A percentile compares a stretch with the other conserved stretches of the same genome.
phyloP scores from a whole-genome alignment of 92 coral and sea anemone genomes.

The Anthopleura xanthogrammica region DNA sequence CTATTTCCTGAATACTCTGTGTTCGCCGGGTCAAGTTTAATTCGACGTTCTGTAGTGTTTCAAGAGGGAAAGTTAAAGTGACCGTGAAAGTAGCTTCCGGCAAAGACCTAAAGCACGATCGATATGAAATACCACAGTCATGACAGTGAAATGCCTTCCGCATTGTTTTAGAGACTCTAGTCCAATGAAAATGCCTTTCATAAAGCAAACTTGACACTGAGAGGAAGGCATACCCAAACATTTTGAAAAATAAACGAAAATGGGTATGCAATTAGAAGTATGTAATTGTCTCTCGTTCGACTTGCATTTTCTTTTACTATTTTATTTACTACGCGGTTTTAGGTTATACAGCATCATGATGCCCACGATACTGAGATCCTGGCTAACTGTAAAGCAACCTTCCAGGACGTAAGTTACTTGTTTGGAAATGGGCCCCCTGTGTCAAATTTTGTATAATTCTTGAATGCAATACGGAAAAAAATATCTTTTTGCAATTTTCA shows the following conservation, averaged over 20 bases:
- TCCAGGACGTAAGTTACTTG: neutral
- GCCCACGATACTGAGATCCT: conserved; percentile 2
- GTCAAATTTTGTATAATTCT: neutral
- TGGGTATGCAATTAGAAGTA: too few relatives aligned
- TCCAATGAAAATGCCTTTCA: neutral
- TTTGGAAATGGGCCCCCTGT: neutral
- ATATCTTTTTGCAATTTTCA: conserved; percentile 4
- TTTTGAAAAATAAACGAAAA: too few relatives aligned
- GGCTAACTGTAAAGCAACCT: conserved; percentile 9
- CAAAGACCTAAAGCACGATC: neutral
- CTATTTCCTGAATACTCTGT: neutral
- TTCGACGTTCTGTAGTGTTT: neutral
- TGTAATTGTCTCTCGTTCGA: too few relatives aligned
- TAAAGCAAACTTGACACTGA: too few relatives aligned
- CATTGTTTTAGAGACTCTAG: neutral
- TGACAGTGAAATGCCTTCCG: neutral
- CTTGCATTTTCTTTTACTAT: too few relatives aligned
- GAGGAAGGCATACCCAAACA: too few relatives aligned
- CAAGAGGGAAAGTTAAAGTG: neutral
- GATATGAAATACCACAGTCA: neutral
- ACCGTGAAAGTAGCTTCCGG: neutral
- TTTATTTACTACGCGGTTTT: too few relatives aligned
- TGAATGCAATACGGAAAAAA: neutral
- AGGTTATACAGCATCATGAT: neutral
- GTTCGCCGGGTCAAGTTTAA: neutral